Evolutionary conservation across 2,888 invertebrate genomes (phyloP), one percentile per base, ranked within the genome.

Genomic region (Podotricha telesiphe): DNA sequence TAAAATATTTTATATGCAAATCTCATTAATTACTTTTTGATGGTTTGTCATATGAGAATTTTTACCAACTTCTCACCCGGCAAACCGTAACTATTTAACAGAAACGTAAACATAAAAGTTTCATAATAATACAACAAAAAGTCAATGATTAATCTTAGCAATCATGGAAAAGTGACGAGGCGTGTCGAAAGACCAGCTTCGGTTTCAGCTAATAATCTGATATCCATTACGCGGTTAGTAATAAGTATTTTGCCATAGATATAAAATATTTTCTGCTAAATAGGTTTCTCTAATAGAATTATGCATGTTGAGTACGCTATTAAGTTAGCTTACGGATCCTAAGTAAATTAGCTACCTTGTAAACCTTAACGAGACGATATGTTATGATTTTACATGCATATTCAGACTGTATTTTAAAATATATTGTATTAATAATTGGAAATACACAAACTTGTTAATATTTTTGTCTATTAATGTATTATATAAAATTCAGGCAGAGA

Each of bases 161-260:
- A 40, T 59, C 50, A 48, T 59, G 28, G 42, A 42, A 55, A 59
- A 51, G 56, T 34, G 58, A 59, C 50, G 42, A 42, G 68, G 53
- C 51, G 37, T 67, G 51, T 55, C 61, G 67, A 59, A 67, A 55
- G 20, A 50, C 61, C 55, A 63, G 65, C 65, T 78, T 64, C 47
- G 68, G 73, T 79, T 73, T 73, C 76, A 70, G 73, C 73, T 74
- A 75, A 64, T 67, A 72, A 75, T 77, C 75, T 42, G 40, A 61
- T 76, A 76, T 78, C 72, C 53, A 70, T 76, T 75, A 75, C 73
- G 71, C 63, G 67, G 70, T 67, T 22, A 15, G 34, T 17, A n/a
- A 59, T 40, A 47, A 11, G 5, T 22, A 59, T 45, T n/a, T 45
- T 28, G 34, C 34, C 11, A 37, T 37, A 55, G 1, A 55, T 55